Conservation (phyloP, 2,797 vertebrate species). For the Enteromius trimaculatus region DNA sequence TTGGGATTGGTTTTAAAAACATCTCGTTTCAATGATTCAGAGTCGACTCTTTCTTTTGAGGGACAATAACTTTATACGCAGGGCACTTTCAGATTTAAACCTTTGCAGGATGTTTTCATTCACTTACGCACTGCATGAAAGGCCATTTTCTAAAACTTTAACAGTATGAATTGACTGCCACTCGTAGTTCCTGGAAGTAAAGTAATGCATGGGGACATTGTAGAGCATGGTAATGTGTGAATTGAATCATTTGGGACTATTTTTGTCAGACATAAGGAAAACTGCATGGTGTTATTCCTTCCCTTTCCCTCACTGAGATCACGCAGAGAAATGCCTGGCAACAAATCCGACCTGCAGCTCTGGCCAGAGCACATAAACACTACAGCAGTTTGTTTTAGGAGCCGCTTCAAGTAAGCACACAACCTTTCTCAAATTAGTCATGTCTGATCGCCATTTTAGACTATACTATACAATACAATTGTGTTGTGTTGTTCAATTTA, state of each 20-base stretch:
- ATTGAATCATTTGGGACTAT: slow-evolving; percentile 30
- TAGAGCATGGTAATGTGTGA: slow-evolving; percentile 25
- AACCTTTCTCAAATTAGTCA: not conserved
- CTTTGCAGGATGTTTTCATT: too few relatives aligned
- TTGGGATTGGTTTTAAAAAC: too few relatives aligned
- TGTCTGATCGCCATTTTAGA: not conserved
- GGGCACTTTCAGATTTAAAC: too few relatives aligned
- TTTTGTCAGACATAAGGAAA: slow-evolving; percentile 50
- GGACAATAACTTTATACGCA: too few relatives aligned
- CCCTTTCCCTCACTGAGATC: slow-evolving; percentile 20
- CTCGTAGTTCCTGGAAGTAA: not conserved
- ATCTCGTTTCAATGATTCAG: too few relatives aligned
- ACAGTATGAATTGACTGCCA: not conserved
- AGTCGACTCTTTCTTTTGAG: too few relatives aligned
- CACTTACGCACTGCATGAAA: too few relatives aligned
- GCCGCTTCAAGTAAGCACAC: not conserved
- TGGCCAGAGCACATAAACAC: slow-evolving; percentile 4
- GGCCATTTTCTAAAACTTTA: not conserved
- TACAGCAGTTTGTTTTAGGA: slow-evolving; percentile 23
- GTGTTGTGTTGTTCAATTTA: not conserved
- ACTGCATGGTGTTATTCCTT: slow-evolving; percentile 43
- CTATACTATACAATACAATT: not conserved
- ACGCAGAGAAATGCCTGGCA: slow-evolving; percentile 37
- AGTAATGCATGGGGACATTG: slow-evolving; percentile 6
- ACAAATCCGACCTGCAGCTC: slow-evolving; percentile 16